Evolutionary conservation across 1,140 invertebrate genomes (phyloP), one percentile per base, ranked within the genome.

Genomic region (Tetragnatha versicolor): DNA sequence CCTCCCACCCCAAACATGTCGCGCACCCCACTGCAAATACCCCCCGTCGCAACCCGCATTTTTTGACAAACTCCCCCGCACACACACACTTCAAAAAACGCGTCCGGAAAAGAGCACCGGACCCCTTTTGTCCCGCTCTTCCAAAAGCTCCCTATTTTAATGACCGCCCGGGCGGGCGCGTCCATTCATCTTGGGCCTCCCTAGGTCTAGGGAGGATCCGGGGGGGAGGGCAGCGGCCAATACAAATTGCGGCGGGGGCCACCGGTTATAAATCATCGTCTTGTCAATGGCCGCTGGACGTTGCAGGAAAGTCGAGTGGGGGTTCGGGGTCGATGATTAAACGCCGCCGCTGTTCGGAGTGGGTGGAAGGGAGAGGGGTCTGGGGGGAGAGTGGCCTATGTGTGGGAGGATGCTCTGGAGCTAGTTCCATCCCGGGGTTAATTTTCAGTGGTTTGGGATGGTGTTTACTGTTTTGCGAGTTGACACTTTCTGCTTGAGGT

Each of bases 221-320:
- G 9, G 49, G 49, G 47, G 47, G 35, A 17, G 35, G n/a, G 55
- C 27, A 17, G 35, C 29, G 39, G 61, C 60, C 73, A 77, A 77
- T 77, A 77, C 73, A 77, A 77, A 77, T 77, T 77, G 73, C 73
- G 73, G 73, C 73, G 60, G 73, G 73, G 73, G 47, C 61, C 61
- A 66, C 60, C 39, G 73, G 73, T 55, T 77, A 77, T 77, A 77
- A 77, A 77, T 77, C 73, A 77, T 77, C 73, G 73, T 66, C 73
- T 75, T 77, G 73, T 77, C 73, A 77, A 66, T 77, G 73, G 33
- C 60, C 60, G 73, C 60, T 77, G 73, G 73, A 66, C 60, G 73
- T 35, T 42, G 39, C 45, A 55, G 47, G 29, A 39, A 60, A 63
- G 72, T 75, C 53, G 55, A 37, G 55, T 53, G 47, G 60, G 47